phyloP scores from a whole-genome alignment of 2,888 invertebrate species.

The Lycophotia porphyrea region DNA sequence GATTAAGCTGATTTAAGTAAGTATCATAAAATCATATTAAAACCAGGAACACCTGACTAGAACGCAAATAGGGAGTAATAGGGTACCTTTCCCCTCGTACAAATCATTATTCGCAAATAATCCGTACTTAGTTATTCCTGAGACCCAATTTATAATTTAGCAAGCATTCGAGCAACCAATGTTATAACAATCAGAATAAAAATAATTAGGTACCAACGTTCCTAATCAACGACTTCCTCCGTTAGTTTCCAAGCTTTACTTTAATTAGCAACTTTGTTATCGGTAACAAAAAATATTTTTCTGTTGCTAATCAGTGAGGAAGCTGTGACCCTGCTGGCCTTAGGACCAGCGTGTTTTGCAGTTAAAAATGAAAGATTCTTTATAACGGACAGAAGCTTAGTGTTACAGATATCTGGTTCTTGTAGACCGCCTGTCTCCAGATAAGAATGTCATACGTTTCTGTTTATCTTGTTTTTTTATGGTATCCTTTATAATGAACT shows the following conservation, averaged over 20 bases:
- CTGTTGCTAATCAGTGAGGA: constrained; percentile 81
- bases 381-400: constrained; percentile 75
- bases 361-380: constrained; percentile 83
- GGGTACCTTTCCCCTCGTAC: neutral
- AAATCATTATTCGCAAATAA: constrained; percentile 17
- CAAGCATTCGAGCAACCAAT: constrained; percentile 15
- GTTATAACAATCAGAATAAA: constrained; percentile 52
- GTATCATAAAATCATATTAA: neutral
- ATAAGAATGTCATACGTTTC: constrained; percentile 72
- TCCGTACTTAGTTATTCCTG: constrained; percentile 9
- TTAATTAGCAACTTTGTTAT: constrained; percentile 83
- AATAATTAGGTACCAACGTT: constrained; percentile 52
- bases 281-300: constrained; percentile 73
- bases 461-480: constrained; percentile 68
- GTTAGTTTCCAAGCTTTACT: constrained; percentile 71
- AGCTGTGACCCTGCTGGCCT: constrained; percentile 82
- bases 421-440: constrained; percentile 88
- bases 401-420: constrained; percentile 67
- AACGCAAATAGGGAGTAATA: neutral
- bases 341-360: constrained; percentile 68
- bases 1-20: neutral
- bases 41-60: neutral
- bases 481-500: constrained; percentile 62
- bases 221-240: constrained; percentile 75
- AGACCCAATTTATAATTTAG: constrained; percentile 40